These are phyloP conservation scores for Neodiprion pinetum DNA, from an alignment of 1,140 invertebrate species.

Conservation along the genomic window DNA sequence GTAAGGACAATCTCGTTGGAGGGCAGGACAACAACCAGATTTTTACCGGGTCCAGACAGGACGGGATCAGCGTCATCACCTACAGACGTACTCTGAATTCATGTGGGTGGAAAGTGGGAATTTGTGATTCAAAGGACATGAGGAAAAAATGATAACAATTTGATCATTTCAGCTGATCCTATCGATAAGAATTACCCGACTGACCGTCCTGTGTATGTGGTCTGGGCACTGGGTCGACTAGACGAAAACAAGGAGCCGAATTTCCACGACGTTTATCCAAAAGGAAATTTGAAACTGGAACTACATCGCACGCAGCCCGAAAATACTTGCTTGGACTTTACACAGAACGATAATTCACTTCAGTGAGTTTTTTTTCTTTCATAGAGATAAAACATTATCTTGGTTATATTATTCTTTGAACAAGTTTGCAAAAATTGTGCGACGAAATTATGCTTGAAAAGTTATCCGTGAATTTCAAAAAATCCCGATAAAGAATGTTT, in stretches of 20 bases:
- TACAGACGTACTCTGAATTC: slow-evolving; percentile 77
- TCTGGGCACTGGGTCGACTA: slow-evolving; percentile 87
- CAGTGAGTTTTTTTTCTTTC: slow-evolving; percentile 35
- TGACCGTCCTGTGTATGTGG: slow-evolving; percentile 71
- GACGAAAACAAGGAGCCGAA: slow-evolving; percentile 81
- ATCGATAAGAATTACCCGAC: slow-evolving; percentile 79
- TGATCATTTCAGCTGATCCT: slow-evolving; percentile 67
- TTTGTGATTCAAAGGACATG: not conserved
- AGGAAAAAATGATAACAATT: slow-evolving; percentile 21
- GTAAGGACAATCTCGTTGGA: slow-evolving; percentile 79
- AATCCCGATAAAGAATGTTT: slow-evolving; percentile 13
- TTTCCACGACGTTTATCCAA: slow-evolving; percentile 84
- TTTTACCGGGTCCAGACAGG: slow-evolving; percentile 71
- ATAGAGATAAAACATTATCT: too few relatives aligned
- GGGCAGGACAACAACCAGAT: slow-evolving; percentile 81
- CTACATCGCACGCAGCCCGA: slow-evolving; percentile 70
- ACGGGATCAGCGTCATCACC: slow-evolving; percentile 81
- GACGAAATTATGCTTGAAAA: not conserved
- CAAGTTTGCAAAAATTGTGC: too few relatives aligned
- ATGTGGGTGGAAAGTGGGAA: slow-evolving; percentile 62
- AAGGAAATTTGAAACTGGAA: slow-evolving; percentile 71
- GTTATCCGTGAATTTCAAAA: not conserved
- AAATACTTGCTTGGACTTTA: slow-evolving; percentile 76
- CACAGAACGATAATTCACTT: slow-evolving; percentile 52
- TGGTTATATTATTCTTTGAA: too few relatives aligned